A percentile compares a stretch with the other conserved stretches of the same genome.
These are phyloP conservation scores for Dioctria rufipes DNA, from an alignment of 2,888 invertebrate species.

Conservation along the genomic window DNA sequence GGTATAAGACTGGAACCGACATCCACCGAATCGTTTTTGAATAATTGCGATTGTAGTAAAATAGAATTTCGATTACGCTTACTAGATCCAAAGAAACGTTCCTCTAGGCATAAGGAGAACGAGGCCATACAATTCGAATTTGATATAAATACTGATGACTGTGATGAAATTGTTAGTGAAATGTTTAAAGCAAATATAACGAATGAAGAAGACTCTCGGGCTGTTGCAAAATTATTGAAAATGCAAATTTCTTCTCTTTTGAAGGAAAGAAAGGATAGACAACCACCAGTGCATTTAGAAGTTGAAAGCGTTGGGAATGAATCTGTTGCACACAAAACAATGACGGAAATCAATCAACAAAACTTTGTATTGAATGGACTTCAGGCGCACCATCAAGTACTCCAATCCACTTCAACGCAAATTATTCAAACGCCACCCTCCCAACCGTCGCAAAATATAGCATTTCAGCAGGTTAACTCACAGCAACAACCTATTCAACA, in stretches of 20 bases:
- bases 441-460: neutral
- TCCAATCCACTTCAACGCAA: constrained; percentile 10
- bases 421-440: neutral
- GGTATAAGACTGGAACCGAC: constrained; percentile 76
- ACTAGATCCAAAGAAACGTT: constrained; percentile 96
- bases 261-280: constrained; percentile 77
- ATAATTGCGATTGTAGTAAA: constrained; percentile 77
- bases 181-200: constrained; percentile 96
- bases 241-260: constrained; percentile 76
- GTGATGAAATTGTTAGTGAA: constrained; percentile 94
- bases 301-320: constrained; percentile 72
- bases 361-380: constrained; percentile 43
- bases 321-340: constrained; percentile 73
- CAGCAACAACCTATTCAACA: constrained; percentile 17
- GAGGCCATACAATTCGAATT: constrained; percentile 99
- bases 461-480: neutral
- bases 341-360: constrained; percentile 72
- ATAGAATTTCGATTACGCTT: constrained; percentile 94
- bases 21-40: constrained; percentile 77
- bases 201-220: constrained; percentile 94
- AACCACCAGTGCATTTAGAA: constrained; percentile 76
- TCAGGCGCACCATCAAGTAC: constrained; percentile 63
- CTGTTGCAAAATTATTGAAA: constrained; percentile 91
- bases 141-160: constrained; percentile 91
- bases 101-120: constrained; percentile 98